Evolutionary conservation across 2,113 vertebrate species (phyloP).

Genomic region (Phaetusa simplex): DNA sequence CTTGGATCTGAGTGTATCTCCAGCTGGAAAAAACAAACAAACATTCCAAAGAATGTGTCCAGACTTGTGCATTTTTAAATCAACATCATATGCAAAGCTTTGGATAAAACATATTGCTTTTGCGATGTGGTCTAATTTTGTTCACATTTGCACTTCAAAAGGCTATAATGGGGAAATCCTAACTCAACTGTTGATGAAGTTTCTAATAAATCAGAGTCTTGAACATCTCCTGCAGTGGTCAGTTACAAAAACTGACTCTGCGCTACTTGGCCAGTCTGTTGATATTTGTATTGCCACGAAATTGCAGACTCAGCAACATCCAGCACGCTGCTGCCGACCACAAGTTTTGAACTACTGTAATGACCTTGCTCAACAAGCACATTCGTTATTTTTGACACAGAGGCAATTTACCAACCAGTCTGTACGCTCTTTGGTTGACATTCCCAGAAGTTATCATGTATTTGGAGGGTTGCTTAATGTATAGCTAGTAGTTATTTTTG

Average conservation of each 20-base stretch:
- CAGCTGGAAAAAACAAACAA: slow-evolving; percentile 42
- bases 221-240: background rate
- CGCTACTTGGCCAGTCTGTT: background rate
- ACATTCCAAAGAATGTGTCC: slow-evolving; percentile 39
- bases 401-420: slow-evolving; percentile 36
- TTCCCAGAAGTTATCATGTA: slow-evolving; percentile 55
- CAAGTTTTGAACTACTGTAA: background rate
- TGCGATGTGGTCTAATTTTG: slow-evolving; percentile 7
- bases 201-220: slow-evolving; percentile 9
- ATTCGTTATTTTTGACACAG: slow-evolving; percentile 41
- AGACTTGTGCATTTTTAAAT: slow-evolving; percentile 35
- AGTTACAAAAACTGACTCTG: background rate
- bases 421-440: slow-evolving; percentile 24
- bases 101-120: slow-evolving; percentile 9
- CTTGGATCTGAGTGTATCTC: slow-evolving; percentile 9
- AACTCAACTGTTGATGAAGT: background rate
- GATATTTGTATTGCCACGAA: slow-evolving; percentile 11
- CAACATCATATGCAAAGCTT: slow-evolving; percentile 40
- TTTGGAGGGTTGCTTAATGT: slow-evolving; percentile 53
- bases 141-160: slow-evolving; percentile 58
- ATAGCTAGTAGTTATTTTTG: slow-evolving; percentile 57
- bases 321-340: background rate
- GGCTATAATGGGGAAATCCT: slow-evolving; percentile 14
- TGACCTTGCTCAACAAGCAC: slow-evolving; percentile 37
- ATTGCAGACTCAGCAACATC: background rate